Evolutionary conservation across 1,140 invertebrate genomes (phyloP).

Genomic region (Apocrypta bakeri): DNA sequence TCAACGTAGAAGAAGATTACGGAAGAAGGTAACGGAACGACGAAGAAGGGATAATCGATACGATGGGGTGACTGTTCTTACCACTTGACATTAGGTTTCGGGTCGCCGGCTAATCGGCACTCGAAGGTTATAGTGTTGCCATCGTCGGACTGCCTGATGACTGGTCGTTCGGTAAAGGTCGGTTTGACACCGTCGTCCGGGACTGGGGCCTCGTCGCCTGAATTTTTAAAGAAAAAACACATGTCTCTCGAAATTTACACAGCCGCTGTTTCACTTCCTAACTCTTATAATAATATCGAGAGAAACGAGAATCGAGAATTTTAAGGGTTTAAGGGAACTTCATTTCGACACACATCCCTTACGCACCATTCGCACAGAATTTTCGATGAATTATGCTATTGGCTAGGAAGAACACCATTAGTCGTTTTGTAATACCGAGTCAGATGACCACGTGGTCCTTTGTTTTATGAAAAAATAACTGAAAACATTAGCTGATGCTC

Average conservation of each 20-base stretch:
- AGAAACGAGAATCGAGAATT: neutral
- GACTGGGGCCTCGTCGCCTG: slow-evolving; percentile 94
- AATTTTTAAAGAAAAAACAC: slow-evolving; percentile 64
- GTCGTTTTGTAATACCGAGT: neutral
- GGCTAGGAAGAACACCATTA: neutral
- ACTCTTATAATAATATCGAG: neutral
- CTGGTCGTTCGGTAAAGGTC: slow-evolving; percentile 96
- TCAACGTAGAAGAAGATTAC: neutral
- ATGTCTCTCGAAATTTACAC: neutral
- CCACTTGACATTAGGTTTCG: slow-evolving; percentile 93
- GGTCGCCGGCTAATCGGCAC: slow-evolving; percentile 95
- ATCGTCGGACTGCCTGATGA: slow-evolving; percentile 95
- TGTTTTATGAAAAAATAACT: no score
- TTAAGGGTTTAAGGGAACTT: neutral
- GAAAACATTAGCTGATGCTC: no score
- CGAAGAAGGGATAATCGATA: neutral
- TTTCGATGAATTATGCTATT: neutral
- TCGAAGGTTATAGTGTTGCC: slow-evolving; percentile 95
- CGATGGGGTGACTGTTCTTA: slow-evolving; percentile 75
- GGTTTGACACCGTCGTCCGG: slow-evolving; percentile 93
- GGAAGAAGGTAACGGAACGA: neutral
- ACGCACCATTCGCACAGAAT: neutral
- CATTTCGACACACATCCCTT: neutral
- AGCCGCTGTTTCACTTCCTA: no score
- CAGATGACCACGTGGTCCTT: no score